Base-by-base conservation (phyloP, 2,113 vertebrate species). In the Oryzias melastigma region DNA sequence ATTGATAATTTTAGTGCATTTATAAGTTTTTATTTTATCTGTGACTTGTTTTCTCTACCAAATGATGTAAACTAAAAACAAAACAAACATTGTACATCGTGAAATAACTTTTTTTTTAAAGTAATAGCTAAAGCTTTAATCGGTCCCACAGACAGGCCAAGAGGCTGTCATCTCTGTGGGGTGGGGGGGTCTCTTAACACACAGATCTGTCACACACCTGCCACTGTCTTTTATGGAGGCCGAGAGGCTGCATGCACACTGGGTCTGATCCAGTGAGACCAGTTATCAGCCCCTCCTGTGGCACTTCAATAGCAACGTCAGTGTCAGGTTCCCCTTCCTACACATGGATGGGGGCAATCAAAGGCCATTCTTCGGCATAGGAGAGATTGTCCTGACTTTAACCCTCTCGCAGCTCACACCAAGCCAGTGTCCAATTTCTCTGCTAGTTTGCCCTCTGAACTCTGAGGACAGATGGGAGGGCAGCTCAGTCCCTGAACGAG, bases 121-220 rank as follows among this genome's bases (percentile, higher is more conserved):
- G 68, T 59, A 59, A 42, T 59, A 73, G 58, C 68, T 55, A 60
- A 68, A 41, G 57, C 66, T 72, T 70, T 87, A 87, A 89, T 89
- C 81, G 81, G 66, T 61, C 73, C 45, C 50, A 49, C 54, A 71
- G 76, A 78, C 49, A 25, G 55, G 73, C 82, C 81, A 87, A 86
- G 80, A 76, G 81, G 54, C 79, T 89, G 86, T 90, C 88, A 85
- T 87, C 88, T 89, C 76, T 80, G 66, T 75, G 81, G 82, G 58
- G 44, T 87, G 78, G 66, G 77, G 81, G 82, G 47, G 47, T 87
- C 78, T 70, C 82, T 71, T 53, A 67, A 71, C 57, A 63, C 83
- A 70, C 65, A 62, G 83, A 85, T 90, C 87, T 80, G 73, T 88
- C 85, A 83, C 81, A 85, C 90, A 90, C 82, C 89, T 91, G 89